phyloP scores from a whole-genome alignment of 1,140 invertebrate species.

The Cydia amplana region DNA sequence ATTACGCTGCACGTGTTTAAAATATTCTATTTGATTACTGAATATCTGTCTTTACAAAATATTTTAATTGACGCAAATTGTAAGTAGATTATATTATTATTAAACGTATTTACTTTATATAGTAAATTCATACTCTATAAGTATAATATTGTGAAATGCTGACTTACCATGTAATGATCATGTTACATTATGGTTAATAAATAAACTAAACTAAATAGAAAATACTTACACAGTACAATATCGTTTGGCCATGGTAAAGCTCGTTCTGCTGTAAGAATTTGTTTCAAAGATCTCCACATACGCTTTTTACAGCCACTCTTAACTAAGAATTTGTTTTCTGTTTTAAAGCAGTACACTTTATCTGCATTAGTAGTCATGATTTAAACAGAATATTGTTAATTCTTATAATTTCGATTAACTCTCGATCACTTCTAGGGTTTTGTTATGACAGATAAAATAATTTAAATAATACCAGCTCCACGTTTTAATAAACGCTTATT shows the following conservation, averaged over 20 bases:
- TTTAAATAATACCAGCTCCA: neutral
- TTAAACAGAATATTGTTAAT: conserved; percentile 16
- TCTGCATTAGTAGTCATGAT: conserved; percentile 58
- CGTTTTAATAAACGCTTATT: neutral
- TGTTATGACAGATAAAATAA: conserved; percentile 6
- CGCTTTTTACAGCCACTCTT: conserved; percentile 83
- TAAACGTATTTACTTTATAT: no score
- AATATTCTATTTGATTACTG: no score
- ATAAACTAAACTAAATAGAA: neutral
- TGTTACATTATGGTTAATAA: no score
- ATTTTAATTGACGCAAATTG: no score
- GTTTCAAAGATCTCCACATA: conserved; percentile 88
- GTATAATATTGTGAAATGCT: no score
- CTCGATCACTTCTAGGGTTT: neutral
- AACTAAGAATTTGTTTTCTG: conserved; percentile 70
- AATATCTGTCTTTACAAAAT: no score
- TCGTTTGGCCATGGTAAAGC: conserved; percentile 85
- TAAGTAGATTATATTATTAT: no score
- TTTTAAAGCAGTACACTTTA: conserved; percentile 65
- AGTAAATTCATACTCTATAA: no score
- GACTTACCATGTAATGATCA: no score
- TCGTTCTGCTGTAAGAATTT: conserved; percentile 87
- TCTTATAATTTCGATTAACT: neutral
- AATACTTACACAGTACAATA: conserved; percentile 83
- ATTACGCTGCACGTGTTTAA: neutral